A percentile compares a stretch with the other conserved stretches of the same genome.
These are phyloP conservation scores for Sinodicranocentrus sp. DNA, from an alignment of 2,888 invertebrate genomes.

Conservation along the genomic window DNA sequence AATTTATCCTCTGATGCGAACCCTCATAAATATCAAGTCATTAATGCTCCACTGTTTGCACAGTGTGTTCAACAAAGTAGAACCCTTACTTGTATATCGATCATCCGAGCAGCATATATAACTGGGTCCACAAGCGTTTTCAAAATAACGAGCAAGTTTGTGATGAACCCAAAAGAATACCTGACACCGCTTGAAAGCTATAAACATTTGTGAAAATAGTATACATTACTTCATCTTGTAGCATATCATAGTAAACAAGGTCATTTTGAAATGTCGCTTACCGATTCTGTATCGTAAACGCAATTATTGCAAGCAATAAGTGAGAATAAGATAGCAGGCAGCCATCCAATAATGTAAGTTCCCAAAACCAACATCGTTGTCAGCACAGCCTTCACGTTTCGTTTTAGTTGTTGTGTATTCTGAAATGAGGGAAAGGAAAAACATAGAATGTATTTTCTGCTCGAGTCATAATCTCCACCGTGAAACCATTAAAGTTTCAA, in stretches of 20 bases:
- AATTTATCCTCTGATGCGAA: constrained; percentile 4
- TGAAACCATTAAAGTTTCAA: too few relatives aligned
- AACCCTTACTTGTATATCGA: constrained; percentile 82
- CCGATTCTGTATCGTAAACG: constrained; percentile 76
- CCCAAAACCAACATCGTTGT: constrained; percentile 84
- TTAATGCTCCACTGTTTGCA: background rate
- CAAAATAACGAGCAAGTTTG: constrained; percentile 82
- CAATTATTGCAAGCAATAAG: constrained; percentile 82
- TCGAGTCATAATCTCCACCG: too few relatives aligned
- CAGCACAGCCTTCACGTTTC: constrained; percentile 81
- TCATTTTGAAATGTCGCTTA: constrained; percentile 50
- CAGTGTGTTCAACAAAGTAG: background rate
- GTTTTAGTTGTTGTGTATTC: constrained; percentile 77
- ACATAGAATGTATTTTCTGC: too few relatives aligned
- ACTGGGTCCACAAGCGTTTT: constrained; percentile 84
- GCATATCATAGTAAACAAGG: constrained; percentile 1
- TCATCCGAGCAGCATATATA: constrained; percentile 84
- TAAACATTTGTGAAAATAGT: too few relatives aligned
- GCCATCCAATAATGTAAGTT: constrained; percentile 82
- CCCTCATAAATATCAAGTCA: constrained; percentile 21
- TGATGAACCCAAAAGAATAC: constrained; percentile 77
- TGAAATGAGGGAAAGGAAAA: too few relatives aligned
- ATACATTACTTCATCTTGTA: too few relatives aligned
- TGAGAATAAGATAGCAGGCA: constrained; percentile 82
- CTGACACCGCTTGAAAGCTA: constrained; percentile 76